Evolutionary conservation across 37 sponge, comb jelly and placozoan genomes (phyloP).

Genomic region (Oopsacas minuta): DNA sequence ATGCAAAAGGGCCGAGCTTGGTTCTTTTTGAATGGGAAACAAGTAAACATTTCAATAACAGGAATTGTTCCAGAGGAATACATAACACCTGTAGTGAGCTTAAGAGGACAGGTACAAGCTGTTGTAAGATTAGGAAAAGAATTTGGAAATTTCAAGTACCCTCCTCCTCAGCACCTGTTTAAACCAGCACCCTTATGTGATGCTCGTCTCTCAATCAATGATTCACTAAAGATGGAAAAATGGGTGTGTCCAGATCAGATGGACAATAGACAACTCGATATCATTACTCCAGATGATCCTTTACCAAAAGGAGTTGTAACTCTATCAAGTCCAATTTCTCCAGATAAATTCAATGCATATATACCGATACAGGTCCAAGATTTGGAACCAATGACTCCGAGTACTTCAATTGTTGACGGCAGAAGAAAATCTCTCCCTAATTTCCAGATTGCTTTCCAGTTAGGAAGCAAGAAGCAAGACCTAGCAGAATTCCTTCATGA

Average conservation of each 20-base stretch:
- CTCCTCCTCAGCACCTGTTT: background rate
- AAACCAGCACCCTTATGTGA: slow-evolving; percentile 5
- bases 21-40: slow-evolving; percentile 9
- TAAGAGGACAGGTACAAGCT: background rate
- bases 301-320: background rate
- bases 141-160: background rate
- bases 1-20: background rate
- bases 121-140: background rate
- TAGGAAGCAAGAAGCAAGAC: slow-evolving; percentile 2
- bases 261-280: background rate
- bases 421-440: slow-evolving; percentile 7
- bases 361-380: background rate
- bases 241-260: slow-evolving; percentile 17
- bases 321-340: background rate
- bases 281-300: background rate
- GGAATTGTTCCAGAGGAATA: background rate
- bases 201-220: background rate
- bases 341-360: background rate
- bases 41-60: background rate
- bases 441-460: background rate
- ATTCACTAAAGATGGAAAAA: background rate
- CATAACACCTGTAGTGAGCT: background rate
- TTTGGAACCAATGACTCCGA: background rate
- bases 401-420: background rate
- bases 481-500: slow-evolving; percentile 9